These are phyloP conservation scores for Ethmia dodecea DNA, from an alignment of 2,888 invertebrate genomes.

Conservation along the genomic window DNA sequence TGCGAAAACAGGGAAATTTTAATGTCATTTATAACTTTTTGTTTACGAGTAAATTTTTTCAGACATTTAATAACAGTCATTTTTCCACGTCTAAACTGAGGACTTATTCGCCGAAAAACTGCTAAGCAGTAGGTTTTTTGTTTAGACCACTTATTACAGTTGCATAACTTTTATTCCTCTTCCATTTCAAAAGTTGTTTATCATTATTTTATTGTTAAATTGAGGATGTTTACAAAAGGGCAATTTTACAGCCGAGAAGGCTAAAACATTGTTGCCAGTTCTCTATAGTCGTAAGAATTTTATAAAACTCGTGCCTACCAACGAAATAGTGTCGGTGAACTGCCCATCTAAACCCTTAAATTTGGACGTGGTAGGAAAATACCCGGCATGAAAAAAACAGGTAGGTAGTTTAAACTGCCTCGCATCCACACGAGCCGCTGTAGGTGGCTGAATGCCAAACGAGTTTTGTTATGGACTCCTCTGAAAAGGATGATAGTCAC, in stretches of 20 bases:
- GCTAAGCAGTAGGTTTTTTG: slow-evolving; percentile 14
- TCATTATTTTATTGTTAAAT: not conserved
- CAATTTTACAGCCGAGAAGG: not conserved
- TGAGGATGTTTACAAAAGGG: not conserved
- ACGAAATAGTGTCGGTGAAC: slow-evolving; percentile 7
- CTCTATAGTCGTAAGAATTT: slow-evolving; percentile 4
- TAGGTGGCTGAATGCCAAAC: slow-evolving; percentile 75
- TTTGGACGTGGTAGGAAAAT: slow-evolving; percentile 47
- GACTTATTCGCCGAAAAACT: slow-evolving; percentile 22
- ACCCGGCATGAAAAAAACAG: slow-evolving; percentile 33
- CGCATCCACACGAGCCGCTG: slow-evolving; percentile 60
- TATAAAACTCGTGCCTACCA: slow-evolving; percentile 3
- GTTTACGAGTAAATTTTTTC: slow-evolving; percentile 31
- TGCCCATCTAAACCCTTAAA: slow-evolving; percentile 26
- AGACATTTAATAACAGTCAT: slow-evolving; percentile 34
- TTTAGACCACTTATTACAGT: too few species aligned
- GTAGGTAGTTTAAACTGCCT: slow-evolving; percentile 66
- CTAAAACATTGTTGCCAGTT: not conserved
- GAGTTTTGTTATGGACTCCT: slow-evolving; percentile 70
- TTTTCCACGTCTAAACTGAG: slow-evolving; percentile 25
- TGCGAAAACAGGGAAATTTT: slow-evolving; percentile 25
- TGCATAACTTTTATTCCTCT: too few species aligned
- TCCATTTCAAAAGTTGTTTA: not conserved
- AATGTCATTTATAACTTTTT: slow-evolving; percentile 37
- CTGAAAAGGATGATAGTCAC: slow-evolving; percentile 58